phyloP scores from a whole-genome alignment of 2,888 invertebrate species.

The Trypoxylon attenuatum region DNA sequence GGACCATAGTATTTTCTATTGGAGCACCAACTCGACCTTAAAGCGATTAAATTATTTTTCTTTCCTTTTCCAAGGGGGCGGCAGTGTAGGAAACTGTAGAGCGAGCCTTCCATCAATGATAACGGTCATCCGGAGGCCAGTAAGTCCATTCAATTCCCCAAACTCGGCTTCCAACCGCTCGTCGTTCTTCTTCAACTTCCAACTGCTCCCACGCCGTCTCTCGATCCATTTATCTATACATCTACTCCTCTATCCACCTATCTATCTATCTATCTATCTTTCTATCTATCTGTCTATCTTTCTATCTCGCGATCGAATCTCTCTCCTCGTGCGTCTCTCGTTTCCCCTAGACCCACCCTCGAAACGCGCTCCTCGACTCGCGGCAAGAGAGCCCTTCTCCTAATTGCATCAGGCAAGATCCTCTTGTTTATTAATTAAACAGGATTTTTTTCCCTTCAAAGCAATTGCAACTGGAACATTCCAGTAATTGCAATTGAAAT shows the following conservation, averaged over 20 bases:
- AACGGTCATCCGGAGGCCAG: neutral
- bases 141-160: conserved; percentile 13
- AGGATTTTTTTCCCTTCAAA: no score
- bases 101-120: neutral
- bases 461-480: no score
- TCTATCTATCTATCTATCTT: conserved; percentile 2
- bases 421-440: no score
- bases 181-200: conserved; percentile 9
- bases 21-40: neutral
- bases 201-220: neutral
- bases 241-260: neutral
- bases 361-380: no score
- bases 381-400: no score
- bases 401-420: no score
- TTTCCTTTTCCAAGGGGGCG: no score
- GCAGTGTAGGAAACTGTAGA: no score
- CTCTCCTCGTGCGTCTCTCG: no score
- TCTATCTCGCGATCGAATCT: conserved; percentile 1
- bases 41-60: conserved; percentile 36
- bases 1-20: neutral
- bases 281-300: conserved; percentile 36
- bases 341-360: no score
- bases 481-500: no score
- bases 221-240: conserved; percentile 37
- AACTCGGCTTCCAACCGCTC: neutral